Evolutionary conservation across 92 coral and sea anemone genomes (phyloP), one percentile per base, ranked within the genome.

Genomic region (Pocillopora grandis): DNA sequence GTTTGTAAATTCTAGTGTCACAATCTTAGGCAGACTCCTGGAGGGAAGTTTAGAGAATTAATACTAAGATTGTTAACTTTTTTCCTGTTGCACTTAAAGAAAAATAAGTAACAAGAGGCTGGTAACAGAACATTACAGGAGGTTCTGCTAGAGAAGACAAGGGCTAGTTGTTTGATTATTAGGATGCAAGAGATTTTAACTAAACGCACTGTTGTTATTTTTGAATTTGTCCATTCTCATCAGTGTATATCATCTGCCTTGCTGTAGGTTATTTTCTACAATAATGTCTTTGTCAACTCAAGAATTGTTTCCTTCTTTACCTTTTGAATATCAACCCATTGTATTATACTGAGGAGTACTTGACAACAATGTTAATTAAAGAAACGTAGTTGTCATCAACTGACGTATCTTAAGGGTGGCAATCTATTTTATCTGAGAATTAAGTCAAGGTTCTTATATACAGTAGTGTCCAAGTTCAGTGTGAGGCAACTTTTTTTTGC

Each of bases 401-500:
- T 42, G 37, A 20, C 60, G 23, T 20, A 10, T 15, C 58, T 35
- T 12, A 68, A 27, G 67, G 56, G 55, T 31, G 48, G 16, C 57
- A 63, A 27, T 62, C 17, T 63, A n/a, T 78, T 78, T 78, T 64
- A 78, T 70, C 72, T 37, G 10, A 19, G 61, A 78, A 78, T 63
- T 64, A 48, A 78, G 33, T 58, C 77, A 71, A 59, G 19, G 67
- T 33, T 70, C 17, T 66, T 36, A 70, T 80, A 23, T 70, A 36
- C 62, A 42, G 52, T 42, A 42, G 52, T 69, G 65, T 69, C 72
- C n/a, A 69, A 56, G 58, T 78, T 27, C 52, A 80, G 35, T 49
- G 76, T 13, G 57, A 36, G 42, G 76, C 70, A 81, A 37, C 70
- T 79, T 77, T 81, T 81, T 16, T 72, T 81, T 71, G 77, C 76